Base-by-base conservation (phyloP, 2,113 vertebrate genomes). In the Eubucco bourcierii region DNA sequence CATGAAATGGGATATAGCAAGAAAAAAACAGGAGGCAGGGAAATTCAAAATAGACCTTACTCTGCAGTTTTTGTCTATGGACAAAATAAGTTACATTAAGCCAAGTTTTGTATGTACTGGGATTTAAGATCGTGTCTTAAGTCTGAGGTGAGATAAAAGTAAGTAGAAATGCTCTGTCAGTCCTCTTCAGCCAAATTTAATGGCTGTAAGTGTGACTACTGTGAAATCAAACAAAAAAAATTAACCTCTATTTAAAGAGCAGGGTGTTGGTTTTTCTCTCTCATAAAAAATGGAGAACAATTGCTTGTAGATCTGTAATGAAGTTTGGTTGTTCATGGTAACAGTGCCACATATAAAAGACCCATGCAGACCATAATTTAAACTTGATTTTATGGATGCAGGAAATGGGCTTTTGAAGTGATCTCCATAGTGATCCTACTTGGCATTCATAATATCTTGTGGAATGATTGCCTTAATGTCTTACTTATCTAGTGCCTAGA, bases 401-500 rank as follows among this genome's bases (percentile, higher is more conserved):
- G 77, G 66, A 76, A 90, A 84, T 17, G 63, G 55, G 59, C 67
- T 86, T 95, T 94, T 93, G 92, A 93, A 90, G 59, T 82, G 16
- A 64, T 87, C 80, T 75, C 85, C 63, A 39, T 6, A 72, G 92
- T 81, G 83, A 81, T 70, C 90, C 46, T 66, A 3, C 73, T 87
- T 92, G 74, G 41, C 59, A 46, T 78, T 82, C 44, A 56, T 80
- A 61, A 21, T 77, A 41, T 63, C 63, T n/a, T 79, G 39, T 55
- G 64, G 64, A 83, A 37, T 33, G 31, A 23, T 75, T 1, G 0
- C 83, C 61, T 64, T 88, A 75, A 79, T 80, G 50, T 76, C 74
- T 94, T 87, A 50, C 50, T 84, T 91, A 63, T 41, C 52, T 63
- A 33, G 18, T 65, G 18, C 15, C 46, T 90, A 23, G 72, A 78